Base-by-base conservation (phyloP, 2,797 vertebrate species). In the Sebastes taczanowskii region DNA sequence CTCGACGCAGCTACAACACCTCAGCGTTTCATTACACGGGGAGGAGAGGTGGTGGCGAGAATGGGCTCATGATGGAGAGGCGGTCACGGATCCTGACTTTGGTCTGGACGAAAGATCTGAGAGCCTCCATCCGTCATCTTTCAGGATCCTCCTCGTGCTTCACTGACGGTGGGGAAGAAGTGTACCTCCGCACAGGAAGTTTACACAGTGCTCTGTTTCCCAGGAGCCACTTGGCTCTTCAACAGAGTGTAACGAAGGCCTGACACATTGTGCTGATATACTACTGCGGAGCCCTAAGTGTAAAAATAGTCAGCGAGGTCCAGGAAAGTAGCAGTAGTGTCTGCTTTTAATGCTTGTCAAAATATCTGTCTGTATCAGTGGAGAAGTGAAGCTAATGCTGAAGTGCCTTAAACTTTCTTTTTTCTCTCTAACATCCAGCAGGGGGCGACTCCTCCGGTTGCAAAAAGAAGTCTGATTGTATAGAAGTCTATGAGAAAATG, bases 111-210 rank as follows among this genome's bases (percentile, higher is more conserved):
- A 78, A 77, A 90, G 83, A 88, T 81, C 80, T 85, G 56, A 86
- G 77, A 65, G 72, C 67, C 78, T 81, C 82, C 58, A 89, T 85
- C 86, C 72, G 70, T 87, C 93, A 90, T 89, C 75, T 84, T 85
- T 90, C 58, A 79, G 71, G 74, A 86, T 68, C 80, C 71, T 81
- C 64, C 69, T 87, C 77, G 83, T 78, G 90, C 89, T 92, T 84
- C 88, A 88, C 35, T 85, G 86, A 61, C 6, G 30, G 67, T 22
- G 74, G 85, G 88, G 88, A 89, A 83, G 73, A 92, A 93, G 86
- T 80, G 80, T 23, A 85, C 82, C 81, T 75, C 86, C 59, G 76
- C 74, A 78, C 83, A 88, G 88, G 90, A 92, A 90, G 85, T 86
- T 88, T 88, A 86, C 72, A 74, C 79, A 81, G 80, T 3, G 55